Base-by-base conservation (phyloP, 2,797 vertebrate species). In the Centropyge bicolor region DNA sequence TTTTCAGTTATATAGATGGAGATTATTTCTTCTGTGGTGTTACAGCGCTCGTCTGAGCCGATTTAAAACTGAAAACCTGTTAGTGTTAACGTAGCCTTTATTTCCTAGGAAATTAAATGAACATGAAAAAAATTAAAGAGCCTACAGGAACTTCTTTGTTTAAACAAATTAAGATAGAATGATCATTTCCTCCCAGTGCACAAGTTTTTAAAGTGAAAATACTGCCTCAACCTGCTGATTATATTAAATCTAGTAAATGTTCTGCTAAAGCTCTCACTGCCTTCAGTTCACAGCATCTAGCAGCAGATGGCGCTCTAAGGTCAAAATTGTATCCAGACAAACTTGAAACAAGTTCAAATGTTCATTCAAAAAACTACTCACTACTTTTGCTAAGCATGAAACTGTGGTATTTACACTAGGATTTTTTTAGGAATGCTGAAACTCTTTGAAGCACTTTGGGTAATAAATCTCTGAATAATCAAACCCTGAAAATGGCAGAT, bases 291-390 rank as follows among this genome's bases (percentile, higher is more conserved):
- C 31, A 48, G 12, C 6, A 35, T 55, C 49, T 10, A 35, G 0
- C 92, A 79, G 60, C 57, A 91, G 91, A 78, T 82, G 89, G 87
- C 61, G 72, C 79, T 83, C 35, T 51, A 59, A 62, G 35, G 64
- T 45, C 54, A 83, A 69, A 20, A 6, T 73, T 83, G 24, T 4
- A 49, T 35, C 7, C 8, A 46, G 56, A 57, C 3, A 22, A 51
- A 14, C 20, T 12, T 16, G 38, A 48, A 8, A 43, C 14, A n/a
- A 40, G 31, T 6, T 14, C 49, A 66, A 61, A 61, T 20, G 22
- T 12, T 54, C 2, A 36, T 6, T 31, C n/a, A 17, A 19, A 54
- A 55, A 51, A 52, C 12, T 22, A 14, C 14, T 43, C 2, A 36
- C 12, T 48, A 5, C 19, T 8, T n/a, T 12, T 31, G 11, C 3